Evolutionary conservation across 30 jellyfish, hydroid and myxozoan species (phyloP).

Genomic region (Hydra vulgaris): DNA sequence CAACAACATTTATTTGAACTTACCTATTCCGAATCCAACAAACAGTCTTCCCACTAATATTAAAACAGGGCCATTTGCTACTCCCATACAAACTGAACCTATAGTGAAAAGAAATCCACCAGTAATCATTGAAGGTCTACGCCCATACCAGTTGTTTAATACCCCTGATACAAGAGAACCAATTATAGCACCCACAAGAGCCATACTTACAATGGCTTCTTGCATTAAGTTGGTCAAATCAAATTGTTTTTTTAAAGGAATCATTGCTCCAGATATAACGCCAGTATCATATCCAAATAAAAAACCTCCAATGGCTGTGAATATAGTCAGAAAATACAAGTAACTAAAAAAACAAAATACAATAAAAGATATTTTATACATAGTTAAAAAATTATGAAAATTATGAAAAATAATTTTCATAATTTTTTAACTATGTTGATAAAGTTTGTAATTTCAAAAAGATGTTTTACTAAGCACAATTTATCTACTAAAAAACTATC

Average conservation of each 20-base stretch:
- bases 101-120: constrained; percentile 43
- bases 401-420: not conserved
- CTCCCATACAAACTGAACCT: constrained; percentile 73
- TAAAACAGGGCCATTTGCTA: constrained; percentile 21
- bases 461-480: no score
- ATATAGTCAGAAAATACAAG: constrained; percentile 44
- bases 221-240: constrained; percentile 41
- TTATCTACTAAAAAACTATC: no score
- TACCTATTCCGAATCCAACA: constrained; percentile 92
- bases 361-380: no score
- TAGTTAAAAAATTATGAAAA: not conserved
- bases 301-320: constrained; percentile 91
- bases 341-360: constrained; percentile 9
- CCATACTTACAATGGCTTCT: constrained; percentile 63
- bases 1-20: no score
- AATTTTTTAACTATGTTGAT: no score
- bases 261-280: constrained; percentile 89
- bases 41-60: constrained; percentile 61
- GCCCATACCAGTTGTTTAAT: constrained; percentile 54
- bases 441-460: no score
- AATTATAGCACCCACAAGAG: constrained; percentile 82
- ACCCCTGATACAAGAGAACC: constrained; percentile 75
- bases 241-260: constrained; percentile 43
- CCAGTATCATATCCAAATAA: constrained; percentile 95
- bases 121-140: constrained; percentile 36